A percentile compares a stretch with the other conserved stretches of the same genome.
Evolutionary conservation across 2,113 vertebrate species (phyloP).

Genomic region (Pavo muticus): DNA sequence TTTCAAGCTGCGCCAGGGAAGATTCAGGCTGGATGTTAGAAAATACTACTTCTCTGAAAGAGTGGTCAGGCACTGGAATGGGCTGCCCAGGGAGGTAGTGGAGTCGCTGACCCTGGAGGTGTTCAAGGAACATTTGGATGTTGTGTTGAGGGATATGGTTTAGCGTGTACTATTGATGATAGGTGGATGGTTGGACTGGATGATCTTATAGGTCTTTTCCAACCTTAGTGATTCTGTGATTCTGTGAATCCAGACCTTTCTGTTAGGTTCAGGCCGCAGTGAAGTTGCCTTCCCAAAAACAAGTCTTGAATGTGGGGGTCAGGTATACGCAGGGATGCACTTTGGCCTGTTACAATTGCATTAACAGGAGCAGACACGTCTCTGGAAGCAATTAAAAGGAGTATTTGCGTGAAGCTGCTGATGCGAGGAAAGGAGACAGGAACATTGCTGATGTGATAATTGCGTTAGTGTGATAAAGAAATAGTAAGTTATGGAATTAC

Average conservation of each 20-base stretch:
- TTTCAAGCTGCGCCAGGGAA: too few relatives aligned
- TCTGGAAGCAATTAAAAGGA: constrained; percentile 65
- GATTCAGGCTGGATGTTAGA: too few relatives aligned
- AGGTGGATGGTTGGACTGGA: too few relatives aligned
- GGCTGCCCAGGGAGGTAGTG: too few relatives aligned
- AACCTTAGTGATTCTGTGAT: too few relatives aligned
- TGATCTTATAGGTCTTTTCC: too few relatives aligned
- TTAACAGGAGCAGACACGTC: constrained; percentile 18
- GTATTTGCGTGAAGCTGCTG: background rate
- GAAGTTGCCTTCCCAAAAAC: background rate
- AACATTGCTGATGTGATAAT: constrained; percentile 64
- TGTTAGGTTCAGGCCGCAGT: background rate
- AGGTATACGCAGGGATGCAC: background rate
- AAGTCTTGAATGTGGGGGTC: background rate
- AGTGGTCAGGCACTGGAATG: too few relatives aligned
- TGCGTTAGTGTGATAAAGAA: constrained; percentile 50
- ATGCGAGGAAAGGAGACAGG: constrained; percentile 37
- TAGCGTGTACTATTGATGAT: too few relatives aligned
- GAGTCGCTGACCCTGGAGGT: too few relatives aligned
- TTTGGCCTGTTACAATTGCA: background rate
- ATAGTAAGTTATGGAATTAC: background rate
- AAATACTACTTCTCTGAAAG: too few relatives aligned
- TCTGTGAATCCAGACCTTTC: background rate
- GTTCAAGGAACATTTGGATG: too few relatives aligned
- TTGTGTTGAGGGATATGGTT: too few relatives aligned